These are phyloP conservation scores for Passerculus sandwichensis DNA, from an alignment of 2,797 vertebrate genomes.

Conservation along the genomic window DNA sequence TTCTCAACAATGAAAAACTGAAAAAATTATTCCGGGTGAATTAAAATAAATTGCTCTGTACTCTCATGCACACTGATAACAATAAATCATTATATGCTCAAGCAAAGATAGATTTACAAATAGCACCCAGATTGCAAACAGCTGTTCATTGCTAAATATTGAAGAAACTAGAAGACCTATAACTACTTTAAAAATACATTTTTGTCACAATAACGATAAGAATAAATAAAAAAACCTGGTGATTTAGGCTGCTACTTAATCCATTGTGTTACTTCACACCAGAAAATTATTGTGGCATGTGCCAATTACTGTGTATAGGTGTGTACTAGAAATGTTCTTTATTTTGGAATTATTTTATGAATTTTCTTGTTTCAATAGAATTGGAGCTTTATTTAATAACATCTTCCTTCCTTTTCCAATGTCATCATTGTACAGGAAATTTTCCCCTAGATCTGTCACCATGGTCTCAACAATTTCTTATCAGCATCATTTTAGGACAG, in stretches of 20 bases:
- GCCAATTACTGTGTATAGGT: not conserved
- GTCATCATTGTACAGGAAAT: not conserved
- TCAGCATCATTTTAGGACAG: not conserved
- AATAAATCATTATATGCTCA: not conserved
- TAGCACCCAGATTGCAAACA: not conserved
- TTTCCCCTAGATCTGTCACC: not conserved
- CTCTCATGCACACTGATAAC: not conserved
- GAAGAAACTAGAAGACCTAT: not conserved
- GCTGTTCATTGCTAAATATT: not conserved
- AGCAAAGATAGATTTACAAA: not conserved
- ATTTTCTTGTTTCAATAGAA: not conserved
- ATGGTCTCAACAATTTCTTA: not conserved
- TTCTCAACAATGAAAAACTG: not conserved
- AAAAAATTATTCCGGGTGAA: not conserved
- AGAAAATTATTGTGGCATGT: not conserved
- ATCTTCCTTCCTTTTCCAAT: not conserved
- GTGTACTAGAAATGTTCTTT: not conserved
- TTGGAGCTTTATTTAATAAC: not conserved
- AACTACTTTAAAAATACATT: not conserved
- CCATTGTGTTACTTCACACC: not conserved
- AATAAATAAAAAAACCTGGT: not conserved
- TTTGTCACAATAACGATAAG: not conserved
- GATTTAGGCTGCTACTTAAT: not conserved
- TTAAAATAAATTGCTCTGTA: not conserved
- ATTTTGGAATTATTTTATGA: not conserved